Conservation (phyloP, 2,888 invertebrate species). For the Drosophila rubida region DNA sequence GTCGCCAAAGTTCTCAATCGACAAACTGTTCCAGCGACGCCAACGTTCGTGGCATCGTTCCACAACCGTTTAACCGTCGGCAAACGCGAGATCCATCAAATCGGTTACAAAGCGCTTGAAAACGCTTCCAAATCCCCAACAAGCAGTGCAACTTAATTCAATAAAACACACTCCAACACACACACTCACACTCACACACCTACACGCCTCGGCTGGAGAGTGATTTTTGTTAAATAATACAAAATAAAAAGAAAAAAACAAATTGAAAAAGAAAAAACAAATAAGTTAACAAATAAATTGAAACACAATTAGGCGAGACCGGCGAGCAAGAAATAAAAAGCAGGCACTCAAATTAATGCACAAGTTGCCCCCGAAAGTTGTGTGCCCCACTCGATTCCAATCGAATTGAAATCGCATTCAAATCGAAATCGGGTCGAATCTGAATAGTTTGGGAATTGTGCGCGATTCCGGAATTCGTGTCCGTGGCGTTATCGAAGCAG, state of each 20-base stretch:
- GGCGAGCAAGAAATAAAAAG: neutral
- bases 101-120: constrained; percentile 11
- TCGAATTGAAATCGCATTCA: constrained; percentile 1
- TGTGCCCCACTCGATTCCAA: constrained; percentile 16
- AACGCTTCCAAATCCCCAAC: constrained; percentile 3
- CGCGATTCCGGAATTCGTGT: constrained; percentile 30
- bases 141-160: constrained; percentile 17
- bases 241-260: constrained; percentile 3
- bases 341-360: constrained; percentile 27
- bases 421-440: constrained; percentile 17
- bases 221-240: constrained; percentile 23
- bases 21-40: constrained; percentile 36
- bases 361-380: constrained; percentile 24
- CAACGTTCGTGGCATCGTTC: constrained; percentile 11
- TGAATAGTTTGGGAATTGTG: constrained; percentile 23
- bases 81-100: constrained; percentile 34
- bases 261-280: constrained; percentile 5
- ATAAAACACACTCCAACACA: constrained; percentile 10
- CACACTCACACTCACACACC: constrained; percentile 5
- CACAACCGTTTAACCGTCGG: constrained; percentile 60
- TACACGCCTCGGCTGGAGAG: constrained; percentile 1
- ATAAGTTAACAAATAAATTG: constrained; percentile 3
- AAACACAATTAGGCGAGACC: constrained; percentile 30
- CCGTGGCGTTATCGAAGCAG: constrained; percentile 33
- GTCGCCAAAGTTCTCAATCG: constrained; percentile 25